phyloP scores from a whole-genome alignment of 2,113 vertebrate genomes.

The Perca schrenkii region DNA sequence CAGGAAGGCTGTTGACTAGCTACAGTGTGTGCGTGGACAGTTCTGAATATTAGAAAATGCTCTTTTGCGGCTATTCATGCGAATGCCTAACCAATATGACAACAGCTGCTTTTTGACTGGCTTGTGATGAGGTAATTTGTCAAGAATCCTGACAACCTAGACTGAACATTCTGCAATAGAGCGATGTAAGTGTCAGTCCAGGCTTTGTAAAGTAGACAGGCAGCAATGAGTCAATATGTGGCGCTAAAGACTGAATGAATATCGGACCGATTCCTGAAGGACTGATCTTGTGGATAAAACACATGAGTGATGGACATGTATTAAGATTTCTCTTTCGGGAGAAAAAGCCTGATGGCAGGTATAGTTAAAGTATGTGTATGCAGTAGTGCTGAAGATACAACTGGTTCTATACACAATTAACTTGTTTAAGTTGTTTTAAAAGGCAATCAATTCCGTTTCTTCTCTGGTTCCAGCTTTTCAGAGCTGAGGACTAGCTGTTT shows the following conservation, averaged over 20 bases:
- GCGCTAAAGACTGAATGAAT: constrained; percentile 33
- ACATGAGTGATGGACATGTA: neutral
- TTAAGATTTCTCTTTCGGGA: neutral
- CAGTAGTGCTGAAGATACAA: too few species aligned
- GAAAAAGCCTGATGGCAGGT: neutral
- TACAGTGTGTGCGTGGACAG: constrained; percentile 27
- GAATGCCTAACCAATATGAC: constrained; percentile 67
- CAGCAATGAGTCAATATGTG: constrained; percentile 39
- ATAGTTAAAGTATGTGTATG: neutral
- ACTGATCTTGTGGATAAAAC: constrained; percentile 1
- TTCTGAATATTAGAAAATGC: constrained; percentile 30
- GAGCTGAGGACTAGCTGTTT: neutral
- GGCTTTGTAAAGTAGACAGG: constrained; percentile 51
- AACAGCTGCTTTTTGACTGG: constrained; percentile 71
- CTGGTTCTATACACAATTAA: too few species aligned
- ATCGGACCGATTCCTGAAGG: constrained; percentile 33
- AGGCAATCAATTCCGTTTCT: neutral
- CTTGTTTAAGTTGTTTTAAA: too few species aligned
- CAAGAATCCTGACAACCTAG: constrained; percentile 72
- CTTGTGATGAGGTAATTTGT: constrained; percentile 75
- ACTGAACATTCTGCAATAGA: constrained; percentile 53
- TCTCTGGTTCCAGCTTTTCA: neutral
- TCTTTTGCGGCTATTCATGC: constrained; percentile 40
- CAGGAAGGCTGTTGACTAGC: constrained; percentile 27
- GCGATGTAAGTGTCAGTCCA: constrained; percentile 62